Base-by-base conservation (phyloP, 2,888 invertebrate genomes). In the Metallyticus violacea region DNA sequence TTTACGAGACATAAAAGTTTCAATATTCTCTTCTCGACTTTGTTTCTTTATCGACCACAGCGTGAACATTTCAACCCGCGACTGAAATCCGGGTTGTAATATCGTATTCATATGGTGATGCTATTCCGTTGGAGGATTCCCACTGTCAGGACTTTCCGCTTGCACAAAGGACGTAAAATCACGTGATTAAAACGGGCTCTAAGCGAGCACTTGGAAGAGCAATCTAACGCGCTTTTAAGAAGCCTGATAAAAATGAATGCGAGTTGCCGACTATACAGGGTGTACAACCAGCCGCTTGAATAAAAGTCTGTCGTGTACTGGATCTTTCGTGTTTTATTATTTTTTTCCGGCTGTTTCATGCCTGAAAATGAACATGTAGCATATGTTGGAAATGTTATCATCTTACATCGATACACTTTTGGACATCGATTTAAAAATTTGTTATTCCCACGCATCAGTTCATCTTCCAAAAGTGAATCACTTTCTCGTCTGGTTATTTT, bases 1-100 rank as follows among this genome's bases (percentile, higher is more conserved):
- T 86, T 86, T 86, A 81, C 29, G 86, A 26, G 25, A 26, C 77
- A 86, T 86, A 76, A 81, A 86, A 81, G 29, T 86, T 86, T 86
- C 86, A 86, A 86, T 86, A 86, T 86, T 81, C 85, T 80, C 29
- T 62, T 40, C 29, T 30, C 29, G 25, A 77, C 77, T 30, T 81
- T 81, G 81, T 81, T 81, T 40, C 81, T 81, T 25, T 25, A 81
- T 81, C 81, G 81, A 81, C 81, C 81, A 40, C 30, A 81, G 30
- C 29, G 29, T 25, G 30, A 9, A 22, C 29, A 9, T 40, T 29
- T 9, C 9, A 2, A 9, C 7, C 7, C 78, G 26, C 9, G 26
- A 80, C 29, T n/a, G 80, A 80, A 80, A 80, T 80, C 80, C 28
- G n/a, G 15, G 28, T 27, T 22, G 80, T 79, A 79, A 79, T 80